Percentiles rank a stretch among this genome's conserved stretches.
Conservation (phyloP, 1,140 invertebrate genomes). For the Procambarus virginalis region DNA sequence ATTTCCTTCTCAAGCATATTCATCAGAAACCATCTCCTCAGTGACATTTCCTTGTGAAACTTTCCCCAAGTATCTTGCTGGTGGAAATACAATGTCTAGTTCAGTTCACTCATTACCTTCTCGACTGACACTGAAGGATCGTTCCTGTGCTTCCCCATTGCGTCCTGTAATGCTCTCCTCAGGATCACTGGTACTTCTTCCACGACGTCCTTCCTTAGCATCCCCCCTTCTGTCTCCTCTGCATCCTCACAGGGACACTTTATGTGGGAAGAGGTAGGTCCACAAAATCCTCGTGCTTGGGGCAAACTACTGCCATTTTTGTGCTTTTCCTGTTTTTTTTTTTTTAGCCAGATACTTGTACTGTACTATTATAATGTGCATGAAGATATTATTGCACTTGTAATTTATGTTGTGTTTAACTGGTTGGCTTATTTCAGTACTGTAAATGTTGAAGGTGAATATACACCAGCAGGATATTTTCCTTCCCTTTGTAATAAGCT, state of each 20-base stretch:
- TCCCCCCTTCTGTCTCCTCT: slow-evolving; percentile 48
- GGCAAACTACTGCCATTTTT: background rate
- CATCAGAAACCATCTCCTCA: slow-evolving; percentile 35
- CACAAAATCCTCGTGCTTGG: background rate
- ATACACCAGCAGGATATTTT: background rate
- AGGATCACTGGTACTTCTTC: slow-evolving; percentile 58
- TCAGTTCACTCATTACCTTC: slow-evolving; percentile 63
- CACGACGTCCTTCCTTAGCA: slow-evolving; percentile 50
- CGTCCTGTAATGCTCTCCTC: slow-evolving; percentile 46
- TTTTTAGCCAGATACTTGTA: background rate
- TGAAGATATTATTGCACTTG: background rate
- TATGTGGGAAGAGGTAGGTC: slow-evolving; percentile 68
- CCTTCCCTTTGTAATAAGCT: background rate
- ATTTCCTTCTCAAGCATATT: background rate
- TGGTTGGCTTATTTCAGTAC: background rate
- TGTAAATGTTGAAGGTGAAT: background rate
- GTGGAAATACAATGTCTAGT: slow-evolving; percentile 32
- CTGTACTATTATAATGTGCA: slow-evolving; percentile 1
- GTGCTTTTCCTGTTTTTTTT: background rate
- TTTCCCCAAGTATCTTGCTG: background rate
- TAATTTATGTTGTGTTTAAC: background rate
- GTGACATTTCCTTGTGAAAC: slow-evolving; percentile 31
- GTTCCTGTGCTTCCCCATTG: background rate
- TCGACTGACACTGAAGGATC: slow-evolving; percentile 38
- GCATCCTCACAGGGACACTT: slow-evolving; percentile 62